Base-by-base conservation (phyloP, 2,113 vertebrate species). In the Nipponia nippon region DNA sequence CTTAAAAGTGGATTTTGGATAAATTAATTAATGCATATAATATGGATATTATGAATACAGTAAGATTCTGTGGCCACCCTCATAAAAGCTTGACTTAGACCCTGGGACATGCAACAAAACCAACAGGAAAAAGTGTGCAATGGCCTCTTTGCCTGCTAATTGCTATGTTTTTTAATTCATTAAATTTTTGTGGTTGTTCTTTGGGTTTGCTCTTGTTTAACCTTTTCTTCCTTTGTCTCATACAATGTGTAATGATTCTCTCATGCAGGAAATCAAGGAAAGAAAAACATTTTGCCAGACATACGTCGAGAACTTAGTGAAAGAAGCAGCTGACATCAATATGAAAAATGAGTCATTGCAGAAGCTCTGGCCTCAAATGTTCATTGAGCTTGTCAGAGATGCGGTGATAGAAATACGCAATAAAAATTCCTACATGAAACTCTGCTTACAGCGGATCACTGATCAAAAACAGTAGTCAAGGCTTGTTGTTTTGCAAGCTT, bases 281-380 rank as follows among this genome's bases (percentile, higher is more conserved):
- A 98, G 98, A 89, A 98, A 98, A 97, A 70, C 96, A 65, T 98
- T 98, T 97, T 99, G 99, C 92, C 98, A 98, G 86, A 97, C 97
- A 40, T 99, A 99, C 23, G 87, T 99, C 29, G 98, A 98, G 85
- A 98, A 97, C 92, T 97, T 99, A 67, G 98, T 99, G 93, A 98
- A 98, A 92, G 97, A 98, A 95, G 99, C 99, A 9, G 98, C 99
- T 42, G 98, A 98, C 96, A 99, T 99, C 97, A 99, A 99, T 72
- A 97, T 98, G 96, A 99, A 99, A 92, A 99, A 98, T 1, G 99
- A 99, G 70, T 98, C 98, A 2, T 96, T 99, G 86, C 99, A 99
- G 98, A 99, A 99, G 93, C 98, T 99, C n/a, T 99, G 99, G 99
- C 99, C 99, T 30, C 98, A 99, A 69, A 97, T 99, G 98, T 99